Conservation (phyloP, 2,888 invertebrate genomes). For the Lepidocyrtoides sp. region DNA sequence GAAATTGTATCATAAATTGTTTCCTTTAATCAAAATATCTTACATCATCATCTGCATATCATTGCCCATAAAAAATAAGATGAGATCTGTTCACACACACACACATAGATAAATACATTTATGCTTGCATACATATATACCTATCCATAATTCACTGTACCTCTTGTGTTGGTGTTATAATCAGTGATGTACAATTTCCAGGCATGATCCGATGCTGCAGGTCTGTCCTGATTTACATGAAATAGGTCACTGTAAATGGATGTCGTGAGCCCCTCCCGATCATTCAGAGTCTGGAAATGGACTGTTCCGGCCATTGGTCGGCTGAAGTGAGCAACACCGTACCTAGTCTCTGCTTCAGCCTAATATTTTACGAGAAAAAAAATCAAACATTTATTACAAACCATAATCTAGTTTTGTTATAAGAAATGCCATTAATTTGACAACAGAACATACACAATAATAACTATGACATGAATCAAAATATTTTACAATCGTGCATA, state of each 20-base stretch:
- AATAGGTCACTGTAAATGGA: slow-evolving; percentile 93
- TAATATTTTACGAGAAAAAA: slow-evolving; percentile 85
- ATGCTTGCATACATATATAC: no score
- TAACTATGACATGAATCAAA: not conserved
- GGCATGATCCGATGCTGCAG: slow-evolving; percentile 90
- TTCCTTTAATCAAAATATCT: slow-evolving; percentile 1
- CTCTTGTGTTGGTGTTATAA: slow-evolving; percentile 85
- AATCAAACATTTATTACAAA: no score
- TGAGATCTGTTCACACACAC: not conserved
- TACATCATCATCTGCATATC: not conserved
- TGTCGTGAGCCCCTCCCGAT: slow-evolving; percentile 90
- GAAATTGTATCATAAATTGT: slow-evolving; percentile 51
- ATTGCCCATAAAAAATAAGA: no score
- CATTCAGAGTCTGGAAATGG: slow-evolving; percentile 89
- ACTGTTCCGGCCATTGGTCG: slow-evolving; percentile 92
- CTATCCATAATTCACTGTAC: slow-evolving; percentile 57
- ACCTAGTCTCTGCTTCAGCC: slow-evolving; percentile 91
- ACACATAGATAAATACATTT: no score
- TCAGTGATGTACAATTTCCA: slow-evolving; percentile 97
- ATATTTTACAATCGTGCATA: slow-evolving; percentile 7
- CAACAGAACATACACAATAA: no score
- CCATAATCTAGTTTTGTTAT: no score
- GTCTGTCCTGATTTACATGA: slow-evolving; percentile 87
- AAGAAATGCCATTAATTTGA: no score
- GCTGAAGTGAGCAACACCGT: slow-evolving; percentile 92